phyloP scores from a whole-genome alignment of 2,113 vertebrate genomes.

The Gallinago jamesoni region DNA sequence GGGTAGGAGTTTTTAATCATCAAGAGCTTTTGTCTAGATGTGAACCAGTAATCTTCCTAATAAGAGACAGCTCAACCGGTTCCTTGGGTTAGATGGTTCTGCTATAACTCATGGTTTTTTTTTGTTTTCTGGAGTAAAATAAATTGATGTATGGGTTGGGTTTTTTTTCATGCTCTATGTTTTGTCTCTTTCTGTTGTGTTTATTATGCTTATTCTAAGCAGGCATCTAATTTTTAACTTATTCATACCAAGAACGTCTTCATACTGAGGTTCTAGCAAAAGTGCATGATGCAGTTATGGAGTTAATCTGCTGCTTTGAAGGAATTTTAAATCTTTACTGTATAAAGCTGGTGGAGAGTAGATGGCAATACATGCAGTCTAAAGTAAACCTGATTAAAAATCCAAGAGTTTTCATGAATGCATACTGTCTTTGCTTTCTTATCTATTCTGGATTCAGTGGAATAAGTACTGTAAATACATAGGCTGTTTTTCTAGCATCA shows the following conservation, averaged over 20 bases:
- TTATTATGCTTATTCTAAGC: background rate
- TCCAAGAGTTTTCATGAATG: background rate
- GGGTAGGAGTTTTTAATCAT: background rate
- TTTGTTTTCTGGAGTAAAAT: background rate
- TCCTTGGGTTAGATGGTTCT: background rate
- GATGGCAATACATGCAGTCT: background rate
- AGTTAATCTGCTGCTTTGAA: background rate
- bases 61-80: background rate
- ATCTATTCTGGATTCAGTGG: background rate
- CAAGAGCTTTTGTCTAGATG: background rate
- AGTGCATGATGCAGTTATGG: accelerated
- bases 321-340: background rate
- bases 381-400: background rate
- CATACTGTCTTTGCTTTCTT: background rate
- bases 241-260: background rate
- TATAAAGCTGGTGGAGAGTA: background rate
- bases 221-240: background rate
- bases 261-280: background rate
- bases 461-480: background rate
- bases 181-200: background rate
- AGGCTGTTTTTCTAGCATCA: background rate
- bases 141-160: background rate
- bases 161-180: background rate
- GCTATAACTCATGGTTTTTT: accelerated
- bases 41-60: background rate